Evolutionary conservation across 2,113 vertebrate genomes (phyloP).

Genomic region (Corythaeola cristata): DNA sequence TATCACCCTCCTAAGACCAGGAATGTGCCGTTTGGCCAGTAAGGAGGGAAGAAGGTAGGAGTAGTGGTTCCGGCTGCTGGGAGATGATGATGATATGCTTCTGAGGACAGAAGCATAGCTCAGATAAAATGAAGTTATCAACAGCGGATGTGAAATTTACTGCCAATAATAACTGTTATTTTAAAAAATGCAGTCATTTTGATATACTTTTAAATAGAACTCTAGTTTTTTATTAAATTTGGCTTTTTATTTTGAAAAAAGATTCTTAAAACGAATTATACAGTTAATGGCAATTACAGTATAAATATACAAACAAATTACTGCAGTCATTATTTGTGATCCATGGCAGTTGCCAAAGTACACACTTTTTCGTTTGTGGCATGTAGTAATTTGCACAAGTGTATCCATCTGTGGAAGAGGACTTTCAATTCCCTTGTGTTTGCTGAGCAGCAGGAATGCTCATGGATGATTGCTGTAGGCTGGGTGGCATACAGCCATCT

Average conservation of each 20-base stretch:
- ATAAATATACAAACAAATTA: not conserved
- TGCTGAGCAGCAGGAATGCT: not conserved
- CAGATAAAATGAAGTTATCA: not conserved
- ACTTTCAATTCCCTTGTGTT: not conserved
- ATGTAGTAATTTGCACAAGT: not conserved
- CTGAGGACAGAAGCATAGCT: not conserved
- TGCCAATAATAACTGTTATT: not conserved
- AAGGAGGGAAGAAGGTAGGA: not conserved
- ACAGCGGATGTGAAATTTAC: not conserved
- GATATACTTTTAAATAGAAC: not conserved
- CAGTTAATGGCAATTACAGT: not conserved
- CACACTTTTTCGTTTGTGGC: not conserved
- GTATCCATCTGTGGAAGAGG: not conserved
- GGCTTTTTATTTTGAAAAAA: not conserved
- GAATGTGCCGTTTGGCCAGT: not conserved
- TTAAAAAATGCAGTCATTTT: not conserved
- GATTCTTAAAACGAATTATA: not conserved
- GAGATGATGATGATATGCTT: too few relatives aligned
- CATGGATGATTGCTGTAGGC: not conserved
- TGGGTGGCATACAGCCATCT: not conserved
- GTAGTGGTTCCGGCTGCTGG: not conserved
- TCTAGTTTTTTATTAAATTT: not conserved
- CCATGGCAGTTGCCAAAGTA: not conserved
- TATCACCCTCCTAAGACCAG: not conserved
- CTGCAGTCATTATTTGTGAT: not conserved